Evolutionary conservation across 2,113 vertebrate species (phyloP), one percentile per base, ranked within the genome.

Genomic region (Aplodontia rufa): DNA sequence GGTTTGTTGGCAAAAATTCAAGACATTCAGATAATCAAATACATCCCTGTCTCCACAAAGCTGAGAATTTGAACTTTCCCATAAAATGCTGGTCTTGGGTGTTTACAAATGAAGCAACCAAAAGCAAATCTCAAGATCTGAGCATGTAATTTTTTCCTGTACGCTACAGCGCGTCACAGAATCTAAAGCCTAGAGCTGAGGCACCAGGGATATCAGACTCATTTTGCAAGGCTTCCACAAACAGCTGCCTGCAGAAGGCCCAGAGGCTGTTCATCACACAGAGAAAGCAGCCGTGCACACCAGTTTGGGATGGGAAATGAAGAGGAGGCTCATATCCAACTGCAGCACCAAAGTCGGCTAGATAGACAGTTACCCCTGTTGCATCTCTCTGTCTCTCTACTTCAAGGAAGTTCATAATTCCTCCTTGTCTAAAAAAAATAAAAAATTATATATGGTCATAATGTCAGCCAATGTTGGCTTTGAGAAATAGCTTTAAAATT

Each of bases 371-470:
- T 32, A 87, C 68, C 62, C 53, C 30, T 30, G 51, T 47, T 66
- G 60, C 24, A n/a, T 47, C 68, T 90, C 47, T 84, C 53, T 94
- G 72, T 19, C 71, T 81, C 42, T 58, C 79, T 87, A 62, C 30
- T 72, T 96, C 81, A 81, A 91, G 90, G 78, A 71, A 69, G 64
- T 76, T 90, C 93, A 26, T 83, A 92, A 83, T 55, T 92, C 60
- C 35, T 92, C 47, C n/a, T 90, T 45, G 64, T 26, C 87, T 68
- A 47, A 90, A 95, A 89, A 80, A 85, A 47, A 32, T 26, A 62
- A n/a, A n/a, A 88, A 85, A 85, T 49, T 35, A 7, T n/a, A 14
- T 58, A 62, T 30, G 2, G 35, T 92, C 14, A 32, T 66, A 47
- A 95, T 69, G 40, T n/a, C 82, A 55, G 47, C 14, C 49, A 45